Evolutionary conservation across 2,113 vertebrate species (phyloP).

Genomic region (Nesoenas mayeri): DNA sequence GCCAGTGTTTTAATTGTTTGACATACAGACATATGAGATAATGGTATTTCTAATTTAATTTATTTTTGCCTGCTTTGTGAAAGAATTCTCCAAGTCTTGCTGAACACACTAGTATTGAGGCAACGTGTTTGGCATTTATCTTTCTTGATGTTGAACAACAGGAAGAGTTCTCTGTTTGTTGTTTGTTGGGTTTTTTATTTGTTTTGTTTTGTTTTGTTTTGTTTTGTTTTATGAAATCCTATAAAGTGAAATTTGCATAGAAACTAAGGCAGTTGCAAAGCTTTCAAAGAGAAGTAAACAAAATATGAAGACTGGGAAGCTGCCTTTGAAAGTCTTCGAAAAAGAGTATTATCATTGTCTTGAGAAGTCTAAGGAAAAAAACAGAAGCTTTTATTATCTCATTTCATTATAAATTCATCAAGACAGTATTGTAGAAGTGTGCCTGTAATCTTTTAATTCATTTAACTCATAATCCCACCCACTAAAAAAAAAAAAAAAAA

Average conservation of each 20-base stretch:
- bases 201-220: neutral
- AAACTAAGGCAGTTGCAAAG: conserved; percentile 21
- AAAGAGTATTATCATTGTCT: neutral
- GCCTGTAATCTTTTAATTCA: neutral
- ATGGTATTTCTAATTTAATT: conserved; percentile 37
- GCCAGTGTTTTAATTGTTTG: conserved; percentile 16
- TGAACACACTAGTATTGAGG: conserved; percentile 11
- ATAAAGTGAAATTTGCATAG: conserved; percentile 10
- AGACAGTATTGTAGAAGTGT: neutral
- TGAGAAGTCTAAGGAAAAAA: neutral
- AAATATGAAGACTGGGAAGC: conserved; percentile 11
- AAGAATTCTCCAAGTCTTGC: neutral
- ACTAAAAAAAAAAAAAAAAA: neutral
- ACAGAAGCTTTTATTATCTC: neutral
- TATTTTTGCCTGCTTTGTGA: neutral
- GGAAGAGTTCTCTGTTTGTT: neutral
- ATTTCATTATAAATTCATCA: conserved; percentile 20
- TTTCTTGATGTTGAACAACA: conserved; percentile 10
- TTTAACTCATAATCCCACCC: neutral
- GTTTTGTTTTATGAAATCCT: neutral
- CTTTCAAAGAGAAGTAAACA: conserved; percentile 47
- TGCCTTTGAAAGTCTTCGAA: conserved; percentile 44
- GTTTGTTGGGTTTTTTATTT: too few species aligned
- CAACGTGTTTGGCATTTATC: conserved; percentile 19
- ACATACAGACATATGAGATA: neutral